Base-by-base conservation (phyloP, 2,888 invertebrate species). In the Heteropelma amictum region DNA sequence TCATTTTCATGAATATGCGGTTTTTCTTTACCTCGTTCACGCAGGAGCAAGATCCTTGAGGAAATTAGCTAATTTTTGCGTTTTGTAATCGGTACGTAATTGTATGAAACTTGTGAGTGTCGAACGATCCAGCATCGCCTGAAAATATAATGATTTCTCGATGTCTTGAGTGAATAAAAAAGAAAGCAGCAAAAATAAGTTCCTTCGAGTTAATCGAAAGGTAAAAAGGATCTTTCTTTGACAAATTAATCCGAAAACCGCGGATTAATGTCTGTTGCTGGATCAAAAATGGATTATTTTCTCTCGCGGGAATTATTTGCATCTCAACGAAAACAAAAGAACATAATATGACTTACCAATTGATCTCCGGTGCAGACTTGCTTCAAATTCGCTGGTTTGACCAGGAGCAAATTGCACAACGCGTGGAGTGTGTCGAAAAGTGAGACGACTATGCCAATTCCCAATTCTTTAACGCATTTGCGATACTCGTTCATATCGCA, bases 401-500 rank as follows among this genome's bases (percentile, higher is more conserved):
- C 98, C 47, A 98, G 92, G 79, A 99, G 91, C 72, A 99, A 92
- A 91, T 99, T 99, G 89, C 98, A 98, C 54, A 99, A 92, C 2
- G 98, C 97, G 89, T 98, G 98, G 45, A 99, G 91, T 19, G 97
- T 96, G 90, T 98, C 98, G 90, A 99, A 99, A n/a, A 98, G 91
- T 71, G 95, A 94, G 47, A 93, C 94, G 38, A 98, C 95, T 58
- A 97, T 90, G 1, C 95, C 91, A 6, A 97, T 94, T 64, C 94
- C 92, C 68, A 95, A 90, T 53, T 94, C 93, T 86, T 95, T 95
- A n/a, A 94, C 95, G 86, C 96, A 96, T 81, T 96, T 95, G 17
- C 98, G 92, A 89, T 99, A 99, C 89, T 98, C 98, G 85, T 98
- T 98, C 81, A 99, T 96, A 91, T 99, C 99, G 90, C 98, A 98